Base-by-base conservation (phyloP, 2,888 invertebrate species). In the Acanthoscelides obtectus region DNA sequence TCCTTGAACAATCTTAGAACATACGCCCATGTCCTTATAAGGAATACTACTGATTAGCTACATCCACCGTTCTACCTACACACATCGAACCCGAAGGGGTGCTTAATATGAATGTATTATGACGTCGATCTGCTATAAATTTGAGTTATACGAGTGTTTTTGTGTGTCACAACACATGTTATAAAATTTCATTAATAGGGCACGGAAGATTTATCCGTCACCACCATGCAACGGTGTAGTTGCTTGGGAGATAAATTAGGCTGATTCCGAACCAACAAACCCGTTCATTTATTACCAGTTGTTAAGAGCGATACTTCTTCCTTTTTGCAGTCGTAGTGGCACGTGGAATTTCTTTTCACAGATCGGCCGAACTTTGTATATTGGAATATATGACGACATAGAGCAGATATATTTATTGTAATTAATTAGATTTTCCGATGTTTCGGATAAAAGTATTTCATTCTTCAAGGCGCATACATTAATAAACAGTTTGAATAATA, bases 31-130 rank as follows among this genome's bases (percentile, higher is more conserved):
- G 45, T 45, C 45, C 45, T 45, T 45, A 45, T 67, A 65, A 45
- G 66, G 45, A 22, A 45, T 45, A 45, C 45, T 69, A 67, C 73
- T 77, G 76, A 76, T 77, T 45, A 12, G 45, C 5, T 45, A 6
- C 45, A 45, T 12, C 67, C 66, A 79, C 73, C 72, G 64, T 66
- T 69, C 67, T 67, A 79, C 73, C 72, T 67, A 69, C 72, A 64
- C 72, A 20, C 22, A 21, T 64, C 67, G 68, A 69, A 71, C 45
- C 45, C 45, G 17, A 45, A 45, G 45, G 45, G 45, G 45, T 45
- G 45, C 80, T 82, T 84, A 83, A 84, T 84, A 83, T 84, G 83
- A 84, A 84, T 84, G 83, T 84, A 84, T 83, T 82, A 78, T 80
- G 83, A 84, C 83, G 81, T 75, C 75, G 77, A 77, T 77, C 74